Evolutionary conservation across 2,888 invertebrate genomes (phyloP).

Genomic region (Matsumyia berberina): DNA sequence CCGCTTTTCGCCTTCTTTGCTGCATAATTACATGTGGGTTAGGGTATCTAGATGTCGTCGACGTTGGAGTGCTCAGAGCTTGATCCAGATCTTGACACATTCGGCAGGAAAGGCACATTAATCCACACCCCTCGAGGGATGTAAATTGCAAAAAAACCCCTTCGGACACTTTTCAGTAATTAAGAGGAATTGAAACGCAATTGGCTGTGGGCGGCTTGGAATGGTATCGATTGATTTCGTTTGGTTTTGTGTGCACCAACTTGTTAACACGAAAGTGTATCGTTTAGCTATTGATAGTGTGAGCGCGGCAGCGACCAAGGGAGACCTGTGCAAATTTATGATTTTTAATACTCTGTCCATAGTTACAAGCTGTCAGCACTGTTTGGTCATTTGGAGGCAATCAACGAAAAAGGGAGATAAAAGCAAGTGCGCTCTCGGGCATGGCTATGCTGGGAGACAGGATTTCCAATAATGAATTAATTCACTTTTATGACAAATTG

Average conservation of each 20-base stretch:
- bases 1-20: slow-evolving; percentile 28
- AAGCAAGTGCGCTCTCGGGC: slow-evolving; percentile 29
- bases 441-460: not conserved
- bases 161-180: slow-evolving; percentile 47
- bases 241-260: slow-evolving; percentile 53
- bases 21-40: slow-evolving; percentile 55
- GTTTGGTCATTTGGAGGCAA: slow-evolving; percentile 48
- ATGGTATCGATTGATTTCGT: slow-evolving; percentile 49
- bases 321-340: slow-evolving; percentile 53
- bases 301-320: slow-evolving; percentile 28
- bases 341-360: slow-evolving; percentile 39
- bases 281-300: slow-evolving; percentile 41
- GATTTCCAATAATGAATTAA: slow-evolving; percentile 42
- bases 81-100: slow-evolving; percentile 73
- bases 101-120: slow-evolving; percentile 57
- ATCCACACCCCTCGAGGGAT: slow-evolving; percentile 54
- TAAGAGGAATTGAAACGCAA: slow-evolving; percentile 69
- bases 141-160: slow-evolving; percentile 18
- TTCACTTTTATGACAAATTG: slow-evolving; percentile 53
- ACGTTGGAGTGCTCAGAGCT: slow-evolving; percentile 40
- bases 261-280: slow-evolving; percentile 62
- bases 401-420: slow-evolving; percentile 50
- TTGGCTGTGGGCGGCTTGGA: slow-evolving; percentile 64
- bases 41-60: slow-evolving; percentile 62
- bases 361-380: slow-evolving; percentile 45